Conservation (phyloP, 2,113 vertebrate species). For the Chaetorhynchus papuensis region DNA sequence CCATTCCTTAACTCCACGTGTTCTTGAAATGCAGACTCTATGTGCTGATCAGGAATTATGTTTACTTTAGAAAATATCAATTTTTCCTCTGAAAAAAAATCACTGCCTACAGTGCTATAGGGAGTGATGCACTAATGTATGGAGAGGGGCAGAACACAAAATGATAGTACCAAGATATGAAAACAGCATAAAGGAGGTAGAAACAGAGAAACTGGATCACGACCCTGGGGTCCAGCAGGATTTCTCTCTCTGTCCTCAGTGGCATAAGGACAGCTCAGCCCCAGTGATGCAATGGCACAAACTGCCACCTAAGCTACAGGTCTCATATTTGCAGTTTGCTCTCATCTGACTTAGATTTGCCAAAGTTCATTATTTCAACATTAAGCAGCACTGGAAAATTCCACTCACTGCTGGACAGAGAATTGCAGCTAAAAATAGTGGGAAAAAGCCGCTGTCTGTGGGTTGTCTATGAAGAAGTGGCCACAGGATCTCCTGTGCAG, state of each 20-base stretch:
- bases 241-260: not conserved
- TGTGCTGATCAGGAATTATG: not conserved
- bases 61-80: not conserved
- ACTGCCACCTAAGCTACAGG: not conserved
- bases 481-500: not conserved
- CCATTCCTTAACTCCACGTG: not conserved
- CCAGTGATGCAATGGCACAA: not conserved
- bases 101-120: not conserved
- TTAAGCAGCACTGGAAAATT: constrained; percentile 46
- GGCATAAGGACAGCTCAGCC: not conserved
- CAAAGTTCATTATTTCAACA: constrained; percentile 61
- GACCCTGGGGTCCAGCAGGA: not conserved
- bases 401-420: not conserved
- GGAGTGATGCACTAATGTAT: not conserved
- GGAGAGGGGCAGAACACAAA: not conserved
- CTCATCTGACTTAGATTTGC: constrained; percentile 32
- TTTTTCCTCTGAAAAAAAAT: not conserved
- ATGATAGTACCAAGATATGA: not conserved
- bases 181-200: not conserved
- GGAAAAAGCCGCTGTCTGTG: not conserved
- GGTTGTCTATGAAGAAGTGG: not conserved
- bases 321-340: constrained; percentile 2
- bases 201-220: not conserved
- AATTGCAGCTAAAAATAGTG: not conserved
- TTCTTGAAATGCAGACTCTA: not conserved